Percentiles rank a stretch among this genome's conserved stretches.
These are phyloP conservation scores for Sinocyclocheilus anshuiensis DNA, from an alignment of 2,113 vertebrate genomes.

Conservation along the genomic window DNA sequence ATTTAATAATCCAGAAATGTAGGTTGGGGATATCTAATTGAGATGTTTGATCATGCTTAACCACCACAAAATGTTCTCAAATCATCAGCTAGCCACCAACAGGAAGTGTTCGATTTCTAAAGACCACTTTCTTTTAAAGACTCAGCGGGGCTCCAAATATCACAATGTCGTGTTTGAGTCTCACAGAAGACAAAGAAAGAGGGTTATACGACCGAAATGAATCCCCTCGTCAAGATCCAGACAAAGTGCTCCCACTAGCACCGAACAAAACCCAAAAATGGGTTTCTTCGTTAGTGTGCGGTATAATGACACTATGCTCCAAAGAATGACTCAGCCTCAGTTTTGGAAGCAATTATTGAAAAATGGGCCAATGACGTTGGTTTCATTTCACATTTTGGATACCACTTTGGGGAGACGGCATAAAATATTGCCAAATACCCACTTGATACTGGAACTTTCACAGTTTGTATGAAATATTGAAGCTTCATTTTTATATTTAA, in stretches of 20 bases:
- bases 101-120: background rate
- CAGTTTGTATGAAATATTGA: background rate
- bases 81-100: background rate
- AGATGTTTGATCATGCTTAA: constrained; percentile 3
- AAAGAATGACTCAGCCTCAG: constrained; percentile 34
- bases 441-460: background rate
- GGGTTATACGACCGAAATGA: constrained; percentile 11
- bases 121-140: background rate
- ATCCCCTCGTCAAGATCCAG: constrained; percentile 4
- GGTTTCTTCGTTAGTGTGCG: constrained; percentile 22
- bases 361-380: constrained; percentile 37
- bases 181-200: background rate
- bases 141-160: background rate
- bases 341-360: constrained; percentile 35
- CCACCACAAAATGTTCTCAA: background rate
- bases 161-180: background rate
- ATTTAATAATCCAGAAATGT: constrained; percentile 10
- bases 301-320: constrained; percentile 32
- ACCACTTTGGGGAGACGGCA: constrained; percentile 19
- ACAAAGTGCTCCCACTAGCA: constrained; percentile 28
- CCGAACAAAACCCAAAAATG: constrained; percentile 11
- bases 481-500: background rate
- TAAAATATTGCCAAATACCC: constrained; percentile 9
- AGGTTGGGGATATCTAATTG: background rate
- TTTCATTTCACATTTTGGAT: constrained; percentile 26